Evolutionary conservation across 2,888 invertebrate genomes (phyloP), one percentile per base, ranked within the genome.

Genomic region (Chloroclysta siterata): DNA sequence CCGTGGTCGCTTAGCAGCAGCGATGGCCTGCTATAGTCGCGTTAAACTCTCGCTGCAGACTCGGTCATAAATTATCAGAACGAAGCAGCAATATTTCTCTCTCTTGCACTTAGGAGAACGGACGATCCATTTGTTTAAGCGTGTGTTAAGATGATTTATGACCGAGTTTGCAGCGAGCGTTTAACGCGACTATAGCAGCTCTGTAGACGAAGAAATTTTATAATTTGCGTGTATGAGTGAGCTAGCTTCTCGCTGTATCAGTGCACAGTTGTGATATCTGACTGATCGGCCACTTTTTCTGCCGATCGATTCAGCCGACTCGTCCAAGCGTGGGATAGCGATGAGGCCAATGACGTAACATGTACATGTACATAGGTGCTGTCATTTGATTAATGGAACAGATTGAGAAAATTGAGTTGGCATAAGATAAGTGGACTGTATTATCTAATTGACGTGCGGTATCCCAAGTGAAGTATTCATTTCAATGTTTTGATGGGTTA

Each of bases 331-430:
- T 87, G 88, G 85, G 87, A 87, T 78, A 82, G 76, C 74, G 75
- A 79, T 69, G 75, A 71, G 67, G 69, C 70, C 68, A 77, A 72
- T 83, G 81, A 82, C 78, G 82, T 80, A 82, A 81, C 74, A 71
- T 22, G 22, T 22, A 22, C 22, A 22, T 65, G 54, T 65, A 39
- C 11, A 39, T 39, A 77, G 74, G 73, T 76, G 75, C 74, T 74
- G 73, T 78, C 78, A 82, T 82, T 82, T 85, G 89, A 90, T 89
- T 86, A 88, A 89, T 89, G 84, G 82, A 87, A 83, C 77, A 80
- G 89, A 89, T 89, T 87, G 83, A 79, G 76, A 81, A 84, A 85
- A 86, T 83, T 83, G 79, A 81, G 82, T 80, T 80, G 81, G 84
- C 80, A 79, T 73, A 75, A 80, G 81, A 86, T 83, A 80, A 84